phyloP scores from a whole-genome alignment of 2,113 vertebrate species.

The Clupea harengus region DNA sequence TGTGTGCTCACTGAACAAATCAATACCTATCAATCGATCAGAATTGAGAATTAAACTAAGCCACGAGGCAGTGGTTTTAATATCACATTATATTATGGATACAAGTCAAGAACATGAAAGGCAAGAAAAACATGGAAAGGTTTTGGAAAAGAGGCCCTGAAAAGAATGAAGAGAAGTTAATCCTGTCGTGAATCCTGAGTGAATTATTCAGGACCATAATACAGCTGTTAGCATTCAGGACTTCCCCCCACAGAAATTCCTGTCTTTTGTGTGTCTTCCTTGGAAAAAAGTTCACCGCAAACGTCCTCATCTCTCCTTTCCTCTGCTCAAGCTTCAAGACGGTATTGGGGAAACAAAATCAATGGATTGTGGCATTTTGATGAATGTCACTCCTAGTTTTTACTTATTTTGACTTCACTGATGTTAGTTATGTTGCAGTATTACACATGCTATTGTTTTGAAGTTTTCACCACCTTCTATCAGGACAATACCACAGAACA shows the following conservation, averaged over 20 bases:
- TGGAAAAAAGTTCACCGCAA: neutral
- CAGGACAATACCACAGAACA: too few species aligned
- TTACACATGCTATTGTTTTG: neutral
- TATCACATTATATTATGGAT: neutral
- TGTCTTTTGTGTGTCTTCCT: slow-evolving; percentile 26
- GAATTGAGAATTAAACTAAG: too few species aligned
- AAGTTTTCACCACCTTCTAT: neutral
- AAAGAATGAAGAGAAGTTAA: slow-evolving; percentile 43
- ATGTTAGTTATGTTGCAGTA: neutral
- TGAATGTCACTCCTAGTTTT: neutral
- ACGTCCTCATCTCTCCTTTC: neutral
- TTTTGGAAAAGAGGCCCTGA: neutral
- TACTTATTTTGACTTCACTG: neutral
- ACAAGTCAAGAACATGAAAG: neutral
- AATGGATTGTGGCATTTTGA: slow-evolving; percentile 24
- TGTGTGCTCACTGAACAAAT: too few species aligned
- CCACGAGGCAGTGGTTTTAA: too few species aligned
- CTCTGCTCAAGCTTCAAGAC: neutral
- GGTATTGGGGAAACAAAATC: slow-evolving; percentile 13
- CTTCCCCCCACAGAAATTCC: slow-evolving; percentile 35
- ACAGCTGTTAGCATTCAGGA: slow-evolving; percentile 37
- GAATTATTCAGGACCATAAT: slow-evolving; percentile 24
- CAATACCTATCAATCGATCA: too few species aligned
- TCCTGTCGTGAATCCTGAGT: slow-evolving; percentile 25
- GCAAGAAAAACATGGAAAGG: neutral